Percentiles rank a stretch among this genome's conserved stretches.
phyloP scores from a whole-genome alignment of 2,888 invertebrate genomes.

The Morpho deidamia region DNA sequence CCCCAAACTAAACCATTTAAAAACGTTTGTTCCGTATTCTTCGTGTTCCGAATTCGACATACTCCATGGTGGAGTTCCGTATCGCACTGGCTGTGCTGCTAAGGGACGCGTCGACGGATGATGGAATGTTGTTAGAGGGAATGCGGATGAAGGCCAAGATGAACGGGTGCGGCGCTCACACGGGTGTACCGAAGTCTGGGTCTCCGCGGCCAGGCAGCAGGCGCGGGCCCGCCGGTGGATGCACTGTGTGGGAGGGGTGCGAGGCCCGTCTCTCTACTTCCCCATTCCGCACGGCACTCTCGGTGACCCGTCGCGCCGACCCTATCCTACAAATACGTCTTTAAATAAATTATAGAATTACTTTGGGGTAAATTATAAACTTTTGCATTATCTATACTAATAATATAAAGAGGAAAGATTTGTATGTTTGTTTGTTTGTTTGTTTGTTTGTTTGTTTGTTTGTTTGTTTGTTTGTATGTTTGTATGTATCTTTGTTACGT shows the following conservation, averaged over 20 bases:
- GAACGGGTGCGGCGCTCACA: conserved; percentile 49
- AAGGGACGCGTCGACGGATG: background rate
- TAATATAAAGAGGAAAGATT: too few relatives aligned
- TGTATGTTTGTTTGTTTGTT: too few relatives aligned
- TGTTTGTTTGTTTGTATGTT: too few relatives aligned
- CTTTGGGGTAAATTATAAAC: too few relatives aligned
- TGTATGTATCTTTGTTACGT: too few relatives aligned
- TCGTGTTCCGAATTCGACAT: too few relatives aligned
- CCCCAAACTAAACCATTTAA: too few relatives aligned
- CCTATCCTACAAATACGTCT: conserved; percentile 53
- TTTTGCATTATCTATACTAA: too few relatives aligned
- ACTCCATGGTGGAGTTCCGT: too few relatives aligned
- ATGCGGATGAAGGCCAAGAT: background rate
- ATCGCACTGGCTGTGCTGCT: too few relatives aligned
- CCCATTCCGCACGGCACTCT: conserved; percentile 38
- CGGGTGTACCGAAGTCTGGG: conserved; percentile 83
- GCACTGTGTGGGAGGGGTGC: conserved; percentile 40
- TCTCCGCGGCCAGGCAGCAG: conserved; percentile 78
- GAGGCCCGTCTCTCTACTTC: conserved; percentile 64
- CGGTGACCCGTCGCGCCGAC: conserved; percentile 60
- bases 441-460: too few relatives aligned
- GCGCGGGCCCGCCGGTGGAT: conserved; percentile 50
- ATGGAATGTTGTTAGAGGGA: background rate
- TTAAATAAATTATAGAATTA: background rate
- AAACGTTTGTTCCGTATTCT: too few relatives aligned